Base-by-base conservation (phyloP, 1,140 invertebrate species). In the Scaptomyza pallida region DNA sequence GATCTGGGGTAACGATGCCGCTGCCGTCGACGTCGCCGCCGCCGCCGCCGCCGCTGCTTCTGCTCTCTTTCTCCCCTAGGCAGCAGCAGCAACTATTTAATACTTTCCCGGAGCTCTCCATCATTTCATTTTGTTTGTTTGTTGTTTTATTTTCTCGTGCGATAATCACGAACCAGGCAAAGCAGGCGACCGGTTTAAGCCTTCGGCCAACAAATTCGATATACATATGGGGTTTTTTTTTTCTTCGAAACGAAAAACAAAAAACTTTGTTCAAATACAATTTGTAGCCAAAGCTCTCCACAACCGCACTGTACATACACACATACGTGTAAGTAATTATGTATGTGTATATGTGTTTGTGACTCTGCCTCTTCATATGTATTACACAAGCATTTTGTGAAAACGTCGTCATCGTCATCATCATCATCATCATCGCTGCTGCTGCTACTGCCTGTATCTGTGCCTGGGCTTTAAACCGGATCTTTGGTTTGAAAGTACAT, bases 401-500 rank as follows among this genome's bases (percentile, higher is more conserved):
- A 86, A 86, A 85, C 80, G 62, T 76, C 72, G 69, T 72, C 69
- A 75, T 41, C 68, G 62, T 70, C 75, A 54, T 70, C 77, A 65
- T 72, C 71, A 63, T 72, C 68, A 64, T 68, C 59, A 21, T 21
- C 19, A 21, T 21, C 19, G 19, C 19, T 21, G 64, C 64, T n/a
- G n/a, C n/a, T n/a, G n/a, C n/a, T n/a, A n/a, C 21, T 23, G 3
- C 23, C 0, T 86, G 82, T 88, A 78, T 86, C 81, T 86, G 78
- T 82, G 76, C 70, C 75, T 71, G 26, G 72, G 65, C 83, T 82
- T 80, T 82, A 88, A 88, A 88, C 82, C 82, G 82, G 82, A 88
- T 88, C 82, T 88, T 86, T 88, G 82, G 56, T 89, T 89, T 88
- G 83, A 88, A 89, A 88, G 82, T 88, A 88, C 82, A 88, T 88